Evolutionary conservation across 2,113 vertebrate genomes (phyloP).

Genomic region (Laticauda laticaudata): DNA sequence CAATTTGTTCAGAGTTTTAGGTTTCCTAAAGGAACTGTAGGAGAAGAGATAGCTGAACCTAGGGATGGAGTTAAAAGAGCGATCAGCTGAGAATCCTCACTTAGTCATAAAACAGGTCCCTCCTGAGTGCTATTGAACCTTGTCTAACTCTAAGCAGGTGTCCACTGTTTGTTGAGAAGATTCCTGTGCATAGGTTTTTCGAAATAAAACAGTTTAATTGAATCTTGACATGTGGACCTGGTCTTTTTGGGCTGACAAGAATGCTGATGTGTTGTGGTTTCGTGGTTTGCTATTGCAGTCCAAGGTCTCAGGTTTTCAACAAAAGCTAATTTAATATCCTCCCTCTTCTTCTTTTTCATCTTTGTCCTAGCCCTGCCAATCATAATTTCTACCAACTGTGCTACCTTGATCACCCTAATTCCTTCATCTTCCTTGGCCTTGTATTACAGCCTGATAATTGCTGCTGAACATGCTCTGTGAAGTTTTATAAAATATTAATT

Average conservation of each 20-base stretch:
- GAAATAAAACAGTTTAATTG: not conserved
- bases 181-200: not conserved
- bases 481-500: slow-evolving; percentile 70
- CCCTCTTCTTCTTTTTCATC: slow-evolving; percentile 36
- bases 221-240: not conserved
- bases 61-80: too few species aligned
- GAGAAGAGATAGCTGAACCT: too few species aligned
- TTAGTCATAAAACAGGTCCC: too few species aligned
- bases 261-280: not conserved
- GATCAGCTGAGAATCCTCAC: too few species aligned
- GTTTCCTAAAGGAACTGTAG: too few species aligned
- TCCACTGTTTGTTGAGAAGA: not conserved
- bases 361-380: slow-evolving; percentile 46
- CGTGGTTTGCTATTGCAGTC: not conserved
- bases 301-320: slow-evolving; percentile 40
- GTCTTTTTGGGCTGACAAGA: not conserved
- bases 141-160: not conserved
- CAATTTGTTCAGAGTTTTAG: too few species aligned
- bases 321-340: slow-evolving; percentile 18
- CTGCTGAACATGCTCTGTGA: slow-evolving; percentile 52
- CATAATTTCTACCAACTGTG: slow-evolving; percentile 24
- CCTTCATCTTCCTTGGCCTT: slow-evolving; percentile 66
- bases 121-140: not conserved
- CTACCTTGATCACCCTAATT: slow-evolving; percentile 46
- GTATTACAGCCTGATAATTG: slow-evolving; percentile 60